These are phyloP conservation scores for Ephestia elutella DNA, from an alignment of 1,140 invertebrate genomes.

Conservation along the genomic window DNA sequence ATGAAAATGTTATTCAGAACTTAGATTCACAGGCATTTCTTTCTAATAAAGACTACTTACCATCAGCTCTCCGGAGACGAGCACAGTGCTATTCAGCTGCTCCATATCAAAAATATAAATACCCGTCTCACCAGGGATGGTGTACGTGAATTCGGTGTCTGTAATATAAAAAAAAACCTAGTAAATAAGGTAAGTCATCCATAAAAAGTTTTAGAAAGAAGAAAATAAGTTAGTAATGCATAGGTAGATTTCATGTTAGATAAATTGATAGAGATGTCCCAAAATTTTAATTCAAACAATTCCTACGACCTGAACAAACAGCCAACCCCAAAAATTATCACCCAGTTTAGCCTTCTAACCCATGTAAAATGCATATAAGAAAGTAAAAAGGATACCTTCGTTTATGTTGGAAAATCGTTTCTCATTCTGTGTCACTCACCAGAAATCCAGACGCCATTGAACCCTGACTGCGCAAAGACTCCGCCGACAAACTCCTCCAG, in stretches of 20 bases:
- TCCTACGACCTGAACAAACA: too few relatives aligned
- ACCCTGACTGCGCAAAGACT: constrained; percentile 49
- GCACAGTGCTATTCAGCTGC: constrained; percentile 30
- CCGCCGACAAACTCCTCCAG: constrained; percentile 50
- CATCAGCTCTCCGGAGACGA: constrained; percentile 51
- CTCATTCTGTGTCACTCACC: constrained; percentile 32
- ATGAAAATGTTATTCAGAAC: too few relatives aligned
- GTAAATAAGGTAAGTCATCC: not conserved
- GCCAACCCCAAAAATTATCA: too few relatives aligned
- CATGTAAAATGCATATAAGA: too few relatives aligned
- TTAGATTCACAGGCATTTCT: too few relatives aligned
- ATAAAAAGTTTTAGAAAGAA: not conserved
- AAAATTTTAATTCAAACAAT: too few relatives aligned
- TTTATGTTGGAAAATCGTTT: too few relatives aligned
- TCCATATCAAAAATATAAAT: constrained; percentile 47
- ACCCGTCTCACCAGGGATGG: constrained; percentile 43
- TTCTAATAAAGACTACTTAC: constrained; percentile 26
- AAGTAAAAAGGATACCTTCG: too few relatives aligned
- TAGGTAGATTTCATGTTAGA: too few relatives aligned
- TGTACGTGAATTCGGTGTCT: constrained; percentile 60
- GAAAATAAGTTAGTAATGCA: too few relatives aligned
- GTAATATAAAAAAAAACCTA: constrained; percentile 8
- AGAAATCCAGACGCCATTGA: constrained; percentile 69
- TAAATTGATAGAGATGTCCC: too few relatives aligned
- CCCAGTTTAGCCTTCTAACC: too few relatives aligned